phyloP scores from a whole-genome alignment of 2,888 invertebrate species.

The Erynnis tages region DNA sequence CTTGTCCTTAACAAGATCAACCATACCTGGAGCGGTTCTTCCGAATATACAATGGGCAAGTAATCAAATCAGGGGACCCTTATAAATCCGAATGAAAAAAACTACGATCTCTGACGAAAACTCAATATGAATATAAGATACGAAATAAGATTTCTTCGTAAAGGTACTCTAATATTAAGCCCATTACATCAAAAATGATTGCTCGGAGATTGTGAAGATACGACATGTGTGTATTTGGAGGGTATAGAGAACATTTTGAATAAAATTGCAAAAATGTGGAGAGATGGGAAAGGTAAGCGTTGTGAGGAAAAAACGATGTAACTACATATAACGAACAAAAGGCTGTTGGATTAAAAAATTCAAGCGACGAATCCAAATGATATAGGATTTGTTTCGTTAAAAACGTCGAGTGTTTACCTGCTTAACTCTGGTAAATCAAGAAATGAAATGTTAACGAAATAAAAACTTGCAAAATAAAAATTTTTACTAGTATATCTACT shows the following conservation, averaged over 20 bases:
- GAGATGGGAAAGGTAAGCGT: too few relatives aligned
- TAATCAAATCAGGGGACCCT: slow-evolving; percentile 41
- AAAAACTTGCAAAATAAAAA: too few relatives aligned
- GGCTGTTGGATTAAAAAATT: too few relatives aligned
- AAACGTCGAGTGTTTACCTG: too few relatives aligned
- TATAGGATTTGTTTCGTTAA: too few relatives aligned
- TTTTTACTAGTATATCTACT: too few relatives aligned
- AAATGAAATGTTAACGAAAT: too few relatives aligned
- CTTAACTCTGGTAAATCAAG: too few relatives aligned
- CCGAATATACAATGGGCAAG: slow-evolving; percentile 14
- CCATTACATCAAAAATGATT: slow-evolving; percentile 1
- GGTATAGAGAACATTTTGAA: not conserved
- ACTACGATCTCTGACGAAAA: slow-evolving; percentile 51
- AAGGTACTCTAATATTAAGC: not conserved
- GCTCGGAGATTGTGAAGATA: not conserved
- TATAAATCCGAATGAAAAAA: slow-evolving; percentile 63
- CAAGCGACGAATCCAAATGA: too few relatives aligned
- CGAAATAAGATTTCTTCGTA: not conserved
- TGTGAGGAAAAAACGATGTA: too few relatives aligned
- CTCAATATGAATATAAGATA: slow-evolving; percentile 38
- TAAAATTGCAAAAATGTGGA: not conserved
- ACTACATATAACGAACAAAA: too few relatives aligned
- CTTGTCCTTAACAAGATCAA: slow-evolving; percentile 11
- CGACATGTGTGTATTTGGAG: not conserved
- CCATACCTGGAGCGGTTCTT: slow-evolving; percentile 13